A percentile compares a stretch with the other conserved stretches of the same genome.
phyloP scores from a whole-genome alignment of 2,113 vertebrate species.

The Chunga burmeisteri region DNA sequence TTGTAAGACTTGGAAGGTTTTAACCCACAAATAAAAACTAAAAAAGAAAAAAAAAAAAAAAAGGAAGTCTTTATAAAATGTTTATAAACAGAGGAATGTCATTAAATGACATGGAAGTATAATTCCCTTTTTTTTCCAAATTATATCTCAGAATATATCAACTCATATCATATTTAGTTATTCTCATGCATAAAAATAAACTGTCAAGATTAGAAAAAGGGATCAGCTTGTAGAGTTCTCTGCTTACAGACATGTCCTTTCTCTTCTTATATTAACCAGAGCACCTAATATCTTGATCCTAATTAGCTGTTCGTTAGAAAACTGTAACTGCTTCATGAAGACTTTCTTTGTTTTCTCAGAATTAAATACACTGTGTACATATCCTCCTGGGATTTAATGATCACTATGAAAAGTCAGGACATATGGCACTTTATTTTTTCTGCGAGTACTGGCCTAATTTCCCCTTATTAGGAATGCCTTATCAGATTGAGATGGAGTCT shows the following conservation, averaged over 20 bases:
- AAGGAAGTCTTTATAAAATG: background rate
- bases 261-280: background rate
- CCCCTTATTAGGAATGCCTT: conserved; percentile 63
- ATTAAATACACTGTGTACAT: background rate
- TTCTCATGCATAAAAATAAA: background rate
- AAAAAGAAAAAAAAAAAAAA: rapidly evolving
- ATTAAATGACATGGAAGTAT: background rate
- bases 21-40: background rate
- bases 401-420: conserved; percentile 27
- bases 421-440: conserved; percentile 57
- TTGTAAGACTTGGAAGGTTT: background rate
- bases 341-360: conserved; percentile 41
- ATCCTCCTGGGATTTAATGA: background rate
- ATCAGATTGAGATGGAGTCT: conserved; percentile 76
- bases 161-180: too few species aligned
- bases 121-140: background rate
- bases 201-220: background rate
- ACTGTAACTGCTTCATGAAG: conserved; percentile 23
- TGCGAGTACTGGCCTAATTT: conserved; percentile 53
- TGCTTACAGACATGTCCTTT: background rate
- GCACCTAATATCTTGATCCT: background rate
- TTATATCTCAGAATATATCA: background rate
- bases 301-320: conserved; percentile 60
- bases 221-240: conserved; percentile 6
- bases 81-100: background rate